Base-by-base conservation (phyloP, 2,888 invertebrate genomes). In the Capitulum mitella region DNA sequence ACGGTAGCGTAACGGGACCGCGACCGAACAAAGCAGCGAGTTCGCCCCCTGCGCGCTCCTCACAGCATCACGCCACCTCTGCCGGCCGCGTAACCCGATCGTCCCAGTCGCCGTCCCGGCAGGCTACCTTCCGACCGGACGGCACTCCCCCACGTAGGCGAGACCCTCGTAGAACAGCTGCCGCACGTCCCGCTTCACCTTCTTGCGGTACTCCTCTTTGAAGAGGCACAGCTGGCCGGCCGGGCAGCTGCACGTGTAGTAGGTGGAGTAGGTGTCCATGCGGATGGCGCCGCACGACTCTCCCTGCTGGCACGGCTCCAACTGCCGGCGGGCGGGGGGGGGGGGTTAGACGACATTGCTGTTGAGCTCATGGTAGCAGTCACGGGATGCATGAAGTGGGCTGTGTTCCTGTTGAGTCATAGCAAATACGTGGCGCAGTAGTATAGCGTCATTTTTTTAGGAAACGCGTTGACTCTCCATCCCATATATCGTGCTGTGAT, bases 211-310 rank as follows among this genome's bases (percentile, higher is more conserved):
- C 40, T 40, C 16, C 74, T 88, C 87, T 46, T 84, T 85, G 79
- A 88, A 89, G 29, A 90, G 86, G 83, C 91, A 91, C 46, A 90
- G 86, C 82, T 90, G 88, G 19, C 87, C 87, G 80, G 84, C 84
- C 0, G 91, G 91, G 81, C 91, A 91, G 40, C 89, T 85, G 81
- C 91, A 91, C 14, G 87, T 88, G 83, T 91, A 90, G 83, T 90
- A 90, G 26, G 89, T 85, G 14, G 90, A 89, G 80, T 88, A 89
- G 16, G 88, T 84, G 82, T 90, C 89, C n/a, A 86, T 84, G 82
- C 88, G 87, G 16, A 91, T 88, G 80, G 89, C 87, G 0, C 91
- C 91, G 83, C 91, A 91, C 82, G 89, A 89, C 58, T 91, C 90
- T 0, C 86, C 86, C 0, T 86, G 84, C 32, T 86, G 85, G 83